A percentile compares a stretch with the other conserved stretches of the same genome.
These are phyloP conservation scores for Rhynchonycteris naso DNA, from an alignment of 2,797 vertebrate genomes.

Conservation along the genomic window DNA sequence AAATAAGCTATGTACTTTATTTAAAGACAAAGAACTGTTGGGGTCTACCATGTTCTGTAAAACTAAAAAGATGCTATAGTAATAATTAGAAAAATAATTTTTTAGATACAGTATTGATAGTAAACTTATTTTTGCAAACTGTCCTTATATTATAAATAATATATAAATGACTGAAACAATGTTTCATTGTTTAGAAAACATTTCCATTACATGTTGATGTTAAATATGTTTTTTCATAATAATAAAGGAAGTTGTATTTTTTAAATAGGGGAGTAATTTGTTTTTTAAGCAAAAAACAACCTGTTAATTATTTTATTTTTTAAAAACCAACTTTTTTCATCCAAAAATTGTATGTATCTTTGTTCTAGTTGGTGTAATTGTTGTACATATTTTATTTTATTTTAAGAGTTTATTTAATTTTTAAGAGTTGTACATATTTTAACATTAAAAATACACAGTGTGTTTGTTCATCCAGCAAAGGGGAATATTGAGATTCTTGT, in stretches of 20 bases:
- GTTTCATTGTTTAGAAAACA: slow-evolving; percentile 15
- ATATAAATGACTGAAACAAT: slow-evolving; percentile 45
- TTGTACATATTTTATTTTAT: slow-evolving; percentile 22
- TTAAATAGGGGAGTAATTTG: neutral
- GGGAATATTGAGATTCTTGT: neutral
- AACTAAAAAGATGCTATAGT: slow-evolving; percentile 70
- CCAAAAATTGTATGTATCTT: neutral
- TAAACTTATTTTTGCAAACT: slow-evolving; percentile 62
- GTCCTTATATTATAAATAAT: slow-evolving; percentile 34
- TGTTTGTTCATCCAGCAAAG: neutral
- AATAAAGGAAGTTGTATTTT: neutral
- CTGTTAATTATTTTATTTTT: neutral
- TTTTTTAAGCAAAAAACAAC: slow-evolving; percentile 36
- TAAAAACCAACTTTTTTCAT: neutral
- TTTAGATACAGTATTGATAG: slow-evolving; percentile 45
- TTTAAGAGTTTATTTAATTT: no score
- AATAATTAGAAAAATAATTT: slow-evolving; percentile 59
- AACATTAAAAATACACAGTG: slow-evolving; percentile 18
- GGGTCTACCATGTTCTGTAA: slow-evolving; percentile 81
- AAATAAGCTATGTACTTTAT: slow-evolving; percentile 82
- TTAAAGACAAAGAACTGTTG: slow-evolving; percentile 83
- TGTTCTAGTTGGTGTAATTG: neutral
- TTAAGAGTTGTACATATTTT: neutral
- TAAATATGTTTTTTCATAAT: slow-evolving; percentile 42
- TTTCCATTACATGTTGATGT: slow-evolving; percentile 21